Conservation (phyloP, 2,797 vertebrate species). For the Myotis vivesi region DNA sequence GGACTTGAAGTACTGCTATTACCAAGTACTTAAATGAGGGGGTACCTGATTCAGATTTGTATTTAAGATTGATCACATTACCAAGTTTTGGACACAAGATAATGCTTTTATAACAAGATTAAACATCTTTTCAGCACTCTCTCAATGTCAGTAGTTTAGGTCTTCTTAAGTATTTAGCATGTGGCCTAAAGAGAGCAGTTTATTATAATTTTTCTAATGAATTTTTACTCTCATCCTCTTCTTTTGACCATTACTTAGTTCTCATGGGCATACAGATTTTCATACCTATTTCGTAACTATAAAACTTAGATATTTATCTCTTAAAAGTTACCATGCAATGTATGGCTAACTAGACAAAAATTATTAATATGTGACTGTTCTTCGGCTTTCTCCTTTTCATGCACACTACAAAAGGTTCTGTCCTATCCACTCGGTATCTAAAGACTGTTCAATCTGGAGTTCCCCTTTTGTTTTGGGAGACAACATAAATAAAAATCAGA, state of each 20-base stretch:
- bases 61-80: background rate
- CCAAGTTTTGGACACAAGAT: background rate
- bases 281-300: background rate
- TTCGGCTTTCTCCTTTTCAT: background rate
- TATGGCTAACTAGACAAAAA: background rate
- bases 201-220: background rate
- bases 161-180: background rate
- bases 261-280: background rate
- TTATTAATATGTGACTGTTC: background rate
- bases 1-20: background rate
- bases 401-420: background rate
- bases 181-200: background rate
- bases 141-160: background rate
- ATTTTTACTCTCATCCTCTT: background rate
- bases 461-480: background rate
- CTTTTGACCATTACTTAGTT: background rate
- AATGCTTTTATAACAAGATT: background rate
- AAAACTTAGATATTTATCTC: background rate
- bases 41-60: background rate
- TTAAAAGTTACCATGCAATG: background rate
- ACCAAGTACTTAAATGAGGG: background rate
- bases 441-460: background rate
- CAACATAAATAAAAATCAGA: background rate
- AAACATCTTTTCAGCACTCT: background rate
- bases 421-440: background rate